Evolutionary conservation across 2,888 invertebrate genomes (phyloP).

Genomic region (Pemphredon lugubris): DNA sequence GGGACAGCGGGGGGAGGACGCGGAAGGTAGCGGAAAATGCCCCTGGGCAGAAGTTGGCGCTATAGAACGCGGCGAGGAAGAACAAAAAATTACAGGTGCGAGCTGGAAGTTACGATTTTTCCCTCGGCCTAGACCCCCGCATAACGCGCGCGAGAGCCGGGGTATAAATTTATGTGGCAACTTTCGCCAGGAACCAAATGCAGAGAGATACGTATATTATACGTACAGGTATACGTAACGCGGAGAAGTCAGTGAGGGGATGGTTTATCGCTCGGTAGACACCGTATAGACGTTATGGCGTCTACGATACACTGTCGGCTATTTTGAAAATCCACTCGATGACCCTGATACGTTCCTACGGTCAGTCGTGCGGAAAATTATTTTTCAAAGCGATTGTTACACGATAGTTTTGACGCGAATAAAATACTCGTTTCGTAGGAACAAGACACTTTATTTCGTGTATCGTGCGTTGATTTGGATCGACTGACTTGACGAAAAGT

Average conservation of each 20-base stretch:
- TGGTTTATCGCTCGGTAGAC: slow-evolving; percentile 64
- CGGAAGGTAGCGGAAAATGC: slow-evolving; percentile 10
- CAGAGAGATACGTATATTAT: slow-evolving; percentile 67
- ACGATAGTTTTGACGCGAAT: too few relatives aligned
- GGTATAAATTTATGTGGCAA: slow-evolving; percentile 70
- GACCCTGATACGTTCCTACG: slow-evolving; percentile 36
- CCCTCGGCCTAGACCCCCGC: slow-evolving; percentile 39
- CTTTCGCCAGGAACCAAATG: slow-evolving; percentile 67
- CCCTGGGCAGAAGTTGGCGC: slow-evolving; percentile 36
- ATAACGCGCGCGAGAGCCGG: slow-evolving; percentile 15
- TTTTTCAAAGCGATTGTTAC: slow-evolving; percentile 5
- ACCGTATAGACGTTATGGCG: slow-evolving; percentile 47
- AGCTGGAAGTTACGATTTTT: slow-evolving; percentile 66
- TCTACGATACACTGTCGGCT: slow-evolving; percentile 26
- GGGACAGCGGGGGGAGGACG: neutral
- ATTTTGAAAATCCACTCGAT: slow-evolving; percentile 25
- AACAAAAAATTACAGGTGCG: slow-evolving; percentile 42
- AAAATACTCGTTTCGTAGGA: too few relatives aligned
- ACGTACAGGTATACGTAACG: slow-evolving; percentile 68
- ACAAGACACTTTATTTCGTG: too few relatives aligned
- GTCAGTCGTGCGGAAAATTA: neutral
- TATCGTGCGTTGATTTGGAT: neutral
- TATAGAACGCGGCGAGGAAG: slow-evolving; percentile 2
- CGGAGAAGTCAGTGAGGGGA: slow-evolving; percentile 54
- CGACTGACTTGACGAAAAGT: too few relatives aligned